Evolutionary conservation across 2,888 invertebrate genomes (phyloP).

Genomic region (Gastracanthus pulcherrimus): DNA sequence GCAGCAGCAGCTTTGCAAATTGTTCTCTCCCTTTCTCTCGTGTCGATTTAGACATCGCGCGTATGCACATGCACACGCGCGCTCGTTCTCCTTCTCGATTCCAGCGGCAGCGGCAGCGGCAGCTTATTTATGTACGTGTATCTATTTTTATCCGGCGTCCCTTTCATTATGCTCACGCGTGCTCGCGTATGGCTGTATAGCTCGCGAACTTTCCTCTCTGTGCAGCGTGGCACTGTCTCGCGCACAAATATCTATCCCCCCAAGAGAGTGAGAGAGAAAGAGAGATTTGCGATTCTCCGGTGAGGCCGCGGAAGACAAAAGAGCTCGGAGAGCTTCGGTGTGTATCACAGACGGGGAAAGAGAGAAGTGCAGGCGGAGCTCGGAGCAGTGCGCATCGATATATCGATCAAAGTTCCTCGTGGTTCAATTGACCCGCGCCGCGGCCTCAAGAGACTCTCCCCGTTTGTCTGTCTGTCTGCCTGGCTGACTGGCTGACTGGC

Average conservation of each 20-base stretch:
- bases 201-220: too few relatives aligned
- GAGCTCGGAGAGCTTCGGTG: too few relatives aligned
- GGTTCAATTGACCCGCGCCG: background rate
- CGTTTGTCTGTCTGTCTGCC: background rate
- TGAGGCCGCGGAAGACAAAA: background rate
- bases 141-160: conserved; percentile 31
- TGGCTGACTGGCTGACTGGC: background rate
- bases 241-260: conserved; percentile 13
- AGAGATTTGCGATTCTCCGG: background rate
- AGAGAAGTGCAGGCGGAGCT: background rate
- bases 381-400: background rate
- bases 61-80: background rate
- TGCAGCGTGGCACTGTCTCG: background rate
- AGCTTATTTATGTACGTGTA: conserved; percentile 1
- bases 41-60: conserved; percentile 1
- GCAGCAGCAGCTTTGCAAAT: background rate
- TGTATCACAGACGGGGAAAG: background rate
- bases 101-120: background rate
- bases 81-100: background rate
- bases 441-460: background rate
- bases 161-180: conserved; percentile 22
- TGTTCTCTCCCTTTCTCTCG: conserved; percentile 29
- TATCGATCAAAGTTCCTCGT: background rate
- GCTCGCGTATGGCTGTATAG: too few relatives aligned
- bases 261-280: background rate